Percentiles rank a stretch among this genome's conserved stretches.
These are phyloP conservation scores for Cyprinodon variegatus DNA, from an alignment of 2,113 vertebrate species.

Conservation along the genomic window DNA sequence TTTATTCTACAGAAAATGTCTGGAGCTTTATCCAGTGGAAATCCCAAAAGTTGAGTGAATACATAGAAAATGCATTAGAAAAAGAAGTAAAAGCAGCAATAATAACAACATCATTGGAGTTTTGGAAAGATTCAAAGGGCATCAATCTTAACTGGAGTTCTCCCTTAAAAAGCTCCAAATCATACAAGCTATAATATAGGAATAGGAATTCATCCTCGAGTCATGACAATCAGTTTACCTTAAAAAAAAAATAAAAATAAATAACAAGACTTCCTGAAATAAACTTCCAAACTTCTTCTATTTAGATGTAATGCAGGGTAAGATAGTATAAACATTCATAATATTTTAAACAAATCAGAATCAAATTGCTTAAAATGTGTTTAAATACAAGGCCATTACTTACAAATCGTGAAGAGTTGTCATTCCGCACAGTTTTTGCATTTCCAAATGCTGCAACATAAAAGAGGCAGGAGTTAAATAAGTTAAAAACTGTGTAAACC, in stretches of 20 bases:
- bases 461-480: background rate
- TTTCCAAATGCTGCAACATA: slow-evolving; percentile 92
- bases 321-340: background rate
- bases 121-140: background rate
- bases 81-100: background rate
- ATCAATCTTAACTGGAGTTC: background rate
- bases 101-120: background rate
- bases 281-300: background rate
- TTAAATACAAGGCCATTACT: slow-evolving; percentile 77
- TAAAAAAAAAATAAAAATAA: too few species aligned
- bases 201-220: too few species aligned
- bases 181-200: background rate
- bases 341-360: background rate
- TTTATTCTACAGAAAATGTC: too few species aligned
- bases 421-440: slow-evolving; percentile 97
- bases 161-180: background rate
- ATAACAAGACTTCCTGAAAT: background rate
- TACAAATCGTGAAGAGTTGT: slow-evolving; percentile 99
- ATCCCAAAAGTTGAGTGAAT: too few species aligned
- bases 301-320: background rate
- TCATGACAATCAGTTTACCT: too few species aligned
- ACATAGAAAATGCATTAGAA: too few species aligned
- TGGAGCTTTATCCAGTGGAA: too few species aligned
- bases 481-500: background rate
- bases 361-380: background rate